phyloP scores from a whole-genome alignment of 2,113 vertebrate species.

The Perca fluviatilis region DNA sequence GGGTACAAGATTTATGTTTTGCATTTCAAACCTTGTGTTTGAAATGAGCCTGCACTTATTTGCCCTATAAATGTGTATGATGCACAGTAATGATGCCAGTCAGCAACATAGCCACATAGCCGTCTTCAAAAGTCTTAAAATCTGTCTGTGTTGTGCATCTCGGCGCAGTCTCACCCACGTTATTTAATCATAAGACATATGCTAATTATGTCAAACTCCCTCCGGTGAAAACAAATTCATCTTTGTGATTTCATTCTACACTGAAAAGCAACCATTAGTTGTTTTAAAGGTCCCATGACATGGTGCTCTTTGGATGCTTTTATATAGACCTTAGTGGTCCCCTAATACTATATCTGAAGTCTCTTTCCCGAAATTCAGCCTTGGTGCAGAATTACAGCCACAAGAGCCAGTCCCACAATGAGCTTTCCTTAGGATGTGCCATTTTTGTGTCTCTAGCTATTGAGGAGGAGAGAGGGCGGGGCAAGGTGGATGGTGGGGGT shows the following conservation, averaged over 20 bases:
- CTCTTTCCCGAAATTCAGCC: too few species aligned
- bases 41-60: slow-evolving; percentile 1
- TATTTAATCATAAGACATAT: not conserved
- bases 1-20: not conserved
- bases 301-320: too few species aligned
- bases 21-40: not conserved
- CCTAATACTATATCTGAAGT: too few species aligned
- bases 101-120: not conserved
- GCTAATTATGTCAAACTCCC: slow-evolving; percentile 15
- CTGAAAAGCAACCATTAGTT: slow-evolving; percentile 33
- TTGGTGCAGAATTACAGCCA: too few species aligned
- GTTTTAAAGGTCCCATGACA: too few species aligned
- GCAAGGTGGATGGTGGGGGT: too few species aligned
- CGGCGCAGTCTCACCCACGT: not conserved
- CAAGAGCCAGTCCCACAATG: too few species aligned
- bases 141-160: not conserved
- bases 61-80: not conserved
- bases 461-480: too few species aligned
- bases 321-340: too few species aligned
- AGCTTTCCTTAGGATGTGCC: too few species aligned
- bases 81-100: not conserved
- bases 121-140: not conserved
- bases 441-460: too few species aligned
- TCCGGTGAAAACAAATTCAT: slow-evolving; percentile 5
- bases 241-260: slow-evolving; percentile 22